phyloP scores from a whole-genome alignment of 2,113 vertebrate species.

The Corapipo altera region DNA sequence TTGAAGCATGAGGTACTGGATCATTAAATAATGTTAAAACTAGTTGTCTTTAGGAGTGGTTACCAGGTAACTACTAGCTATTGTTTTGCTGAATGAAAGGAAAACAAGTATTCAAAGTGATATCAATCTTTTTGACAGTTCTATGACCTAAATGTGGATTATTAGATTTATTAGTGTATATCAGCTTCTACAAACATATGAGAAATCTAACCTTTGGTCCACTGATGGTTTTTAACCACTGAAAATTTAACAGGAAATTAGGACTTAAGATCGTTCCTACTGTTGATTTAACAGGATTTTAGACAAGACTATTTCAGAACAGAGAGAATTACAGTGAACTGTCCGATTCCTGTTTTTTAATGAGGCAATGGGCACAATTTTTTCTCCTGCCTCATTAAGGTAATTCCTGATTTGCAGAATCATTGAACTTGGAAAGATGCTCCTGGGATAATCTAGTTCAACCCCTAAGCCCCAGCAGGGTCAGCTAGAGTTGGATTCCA shows the following conservation, averaged over 20 bases:
- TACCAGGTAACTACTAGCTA: background rate
- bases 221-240: background rate
- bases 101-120: background rate
- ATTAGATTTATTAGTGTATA: background rate
- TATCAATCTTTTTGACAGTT: background rate
- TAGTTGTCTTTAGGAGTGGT: background rate
- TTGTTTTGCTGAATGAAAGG: background rate
- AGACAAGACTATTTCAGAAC: background rate
- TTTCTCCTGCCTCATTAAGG: background rate
- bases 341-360: background rate
- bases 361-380: background rate
- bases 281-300: background rate
- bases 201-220: background rate
- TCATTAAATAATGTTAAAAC: background rate
- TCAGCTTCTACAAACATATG: background rate
- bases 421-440: background rate
- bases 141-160: background rate
- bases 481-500: background rate
- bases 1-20: rapidly evolving
- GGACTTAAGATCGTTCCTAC: background rate
- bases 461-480: background rate
- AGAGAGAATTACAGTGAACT: background rate
- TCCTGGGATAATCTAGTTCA: background rate
- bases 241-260: background rate
- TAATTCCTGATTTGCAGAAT: background rate